A percentile compares a stretch with the other conserved stretches of the same genome.
Conservation (phyloP, 92 coral and sea anemone genomes). For the Palythoa grandis region DNA sequence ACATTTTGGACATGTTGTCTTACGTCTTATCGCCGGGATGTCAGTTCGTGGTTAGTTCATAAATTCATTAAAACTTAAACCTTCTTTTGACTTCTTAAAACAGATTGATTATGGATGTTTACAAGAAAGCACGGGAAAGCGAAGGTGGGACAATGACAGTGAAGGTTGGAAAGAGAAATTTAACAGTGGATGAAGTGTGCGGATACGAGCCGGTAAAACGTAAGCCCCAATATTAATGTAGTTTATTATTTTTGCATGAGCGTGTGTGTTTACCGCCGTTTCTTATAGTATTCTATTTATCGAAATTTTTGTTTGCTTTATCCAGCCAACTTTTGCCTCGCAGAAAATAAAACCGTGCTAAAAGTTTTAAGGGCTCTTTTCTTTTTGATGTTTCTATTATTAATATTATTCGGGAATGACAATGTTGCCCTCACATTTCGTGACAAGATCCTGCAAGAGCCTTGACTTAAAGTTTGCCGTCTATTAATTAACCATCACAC, state of each 20-base stretch:
- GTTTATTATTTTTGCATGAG: neutral
- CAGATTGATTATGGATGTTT: constrained; percentile 16
- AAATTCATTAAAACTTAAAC: no score
- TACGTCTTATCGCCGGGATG: neutral
- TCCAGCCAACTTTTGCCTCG: neutral
- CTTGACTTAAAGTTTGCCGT: no score
- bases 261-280: no score
- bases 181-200: constrained; percentile 6
- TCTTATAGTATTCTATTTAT: neutral
- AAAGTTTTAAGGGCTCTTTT: neutral
- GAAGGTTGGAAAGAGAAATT: neutral
- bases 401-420: no score
- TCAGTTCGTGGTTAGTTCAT: neutral
- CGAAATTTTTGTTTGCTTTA: neutral
- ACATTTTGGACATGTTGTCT: no score
- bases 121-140: neutral
- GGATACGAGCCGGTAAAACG: constrained; percentile 21
- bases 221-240: neutral
- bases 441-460: no score
- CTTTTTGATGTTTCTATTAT: neutral
- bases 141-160: constrained; percentile 12
- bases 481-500: no score
- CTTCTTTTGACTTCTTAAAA: neutral
- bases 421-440: no score
- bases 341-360: neutral